Evolutionary conservation across 2,888 invertebrate genomes (phyloP).

Genomic region (Mimas tiliae): DNA sequence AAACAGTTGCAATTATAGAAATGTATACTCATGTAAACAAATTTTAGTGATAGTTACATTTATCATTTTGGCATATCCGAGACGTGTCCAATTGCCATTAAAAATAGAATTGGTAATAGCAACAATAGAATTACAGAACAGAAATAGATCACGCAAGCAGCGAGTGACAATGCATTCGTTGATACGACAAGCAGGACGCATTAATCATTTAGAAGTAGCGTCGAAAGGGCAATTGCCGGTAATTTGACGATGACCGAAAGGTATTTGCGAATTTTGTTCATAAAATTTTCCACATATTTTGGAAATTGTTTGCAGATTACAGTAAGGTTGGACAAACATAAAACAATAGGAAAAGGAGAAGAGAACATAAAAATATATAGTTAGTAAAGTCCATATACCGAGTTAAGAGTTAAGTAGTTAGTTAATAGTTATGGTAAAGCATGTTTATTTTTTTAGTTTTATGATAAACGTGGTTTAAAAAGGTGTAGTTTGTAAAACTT

Average conservation of each 20-base stretch:
- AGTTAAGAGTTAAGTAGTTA: constrained; percentile 38
- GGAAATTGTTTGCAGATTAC: constrained; percentile 2
- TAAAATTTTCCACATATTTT: neutral
- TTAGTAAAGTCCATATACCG: constrained; percentile 59
- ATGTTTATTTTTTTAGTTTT: too few relatives aligned
- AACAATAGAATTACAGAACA: constrained; percentile 33
- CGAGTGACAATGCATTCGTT: constrained; percentile 51
- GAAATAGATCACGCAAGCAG: constrained; percentile 64
- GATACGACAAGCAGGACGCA: constrained; percentile 58
- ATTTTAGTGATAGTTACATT: neutral
- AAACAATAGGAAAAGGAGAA: constrained; percentile 54
- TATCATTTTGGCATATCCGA: neutral
- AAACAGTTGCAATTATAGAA: neutral
- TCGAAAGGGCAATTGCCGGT: constrained; percentile 60
- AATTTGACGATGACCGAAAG: constrained; percentile 46
- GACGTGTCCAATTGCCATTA: neutral
- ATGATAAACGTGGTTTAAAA: neutral
- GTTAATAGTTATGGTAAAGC: constrained; percentile 29
- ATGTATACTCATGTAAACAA: neutral
- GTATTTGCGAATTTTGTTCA: neutral
- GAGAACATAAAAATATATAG: constrained; percentile 48
- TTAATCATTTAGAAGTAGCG: constrained; percentile 66
- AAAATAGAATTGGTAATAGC: constrained; percentile 15
- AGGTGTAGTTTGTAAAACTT: neutral
- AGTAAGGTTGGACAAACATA: constrained; percentile 46